These are phyloP conservation scores for Saxidomus purpurata DNA, from an alignment of 1,140 invertebrate genomes.

Conservation along the genomic window DNA sequence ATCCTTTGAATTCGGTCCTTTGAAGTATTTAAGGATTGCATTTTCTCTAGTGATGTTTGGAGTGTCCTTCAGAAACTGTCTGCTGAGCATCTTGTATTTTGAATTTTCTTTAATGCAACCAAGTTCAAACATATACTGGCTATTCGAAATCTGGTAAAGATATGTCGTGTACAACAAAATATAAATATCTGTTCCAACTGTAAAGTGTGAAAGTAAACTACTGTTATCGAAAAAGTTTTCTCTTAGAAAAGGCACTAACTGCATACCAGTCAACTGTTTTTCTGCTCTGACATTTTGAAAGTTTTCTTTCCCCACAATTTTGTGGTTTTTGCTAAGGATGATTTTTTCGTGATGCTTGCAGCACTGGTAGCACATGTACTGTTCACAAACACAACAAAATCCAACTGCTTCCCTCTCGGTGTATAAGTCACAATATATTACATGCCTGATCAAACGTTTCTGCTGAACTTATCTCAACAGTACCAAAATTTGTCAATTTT, in stretches of 20 bases:
- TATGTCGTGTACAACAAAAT: too few relatives aligned
- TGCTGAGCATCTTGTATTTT: too few relatives aligned
- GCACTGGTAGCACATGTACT: neutral
- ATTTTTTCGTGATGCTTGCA: neutral
- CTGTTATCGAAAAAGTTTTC: neutral
- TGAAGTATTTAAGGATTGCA: neutral
- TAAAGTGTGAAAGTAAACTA: too few relatives aligned
- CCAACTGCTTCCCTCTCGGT: neutral
- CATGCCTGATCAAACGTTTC: neutral
- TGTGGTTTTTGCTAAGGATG: neutral
- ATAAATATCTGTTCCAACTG: too few relatives aligned
- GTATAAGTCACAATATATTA: neutral
- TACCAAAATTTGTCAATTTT: neutral
- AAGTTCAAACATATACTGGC: too few relatives aligned
- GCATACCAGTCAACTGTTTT: neutral
- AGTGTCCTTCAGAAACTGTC: too few relatives aligned
- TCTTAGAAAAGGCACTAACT: neutral
- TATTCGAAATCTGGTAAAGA: too few relatives aligned
- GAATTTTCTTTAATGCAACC: too few relatives aligned
- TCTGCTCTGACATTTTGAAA: too few relatives aligned
- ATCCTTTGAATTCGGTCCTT: neutral
- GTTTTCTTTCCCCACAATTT: neutral
- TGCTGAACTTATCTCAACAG: neutral
- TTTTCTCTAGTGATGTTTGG: too few relatives aligned
- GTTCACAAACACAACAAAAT: neutral